These are phyloP conservation scores for Poeciliopsis turrubarensis DNA, from an alignment of 2,113 vertebrate species.

Conservation along the genomic window DNA sequence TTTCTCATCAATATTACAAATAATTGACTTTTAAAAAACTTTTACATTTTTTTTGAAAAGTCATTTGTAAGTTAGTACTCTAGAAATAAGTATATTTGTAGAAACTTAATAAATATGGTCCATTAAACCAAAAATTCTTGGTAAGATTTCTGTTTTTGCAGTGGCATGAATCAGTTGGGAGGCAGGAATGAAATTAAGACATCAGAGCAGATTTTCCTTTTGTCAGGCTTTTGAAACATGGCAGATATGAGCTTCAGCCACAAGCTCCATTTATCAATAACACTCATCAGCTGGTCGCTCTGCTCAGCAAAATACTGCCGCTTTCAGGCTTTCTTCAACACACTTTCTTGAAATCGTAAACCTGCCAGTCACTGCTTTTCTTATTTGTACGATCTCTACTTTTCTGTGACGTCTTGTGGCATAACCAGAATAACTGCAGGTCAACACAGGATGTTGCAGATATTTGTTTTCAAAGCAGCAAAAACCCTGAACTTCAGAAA, in stretches of 20 bases:
- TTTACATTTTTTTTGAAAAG: no score
- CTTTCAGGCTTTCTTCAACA: neutral
- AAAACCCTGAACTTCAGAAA: neutral
- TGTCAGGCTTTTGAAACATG: neutral
- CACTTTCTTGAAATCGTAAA: neutral
- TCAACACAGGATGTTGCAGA: neutral
- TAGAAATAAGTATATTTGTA: no score
- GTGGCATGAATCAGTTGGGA: neutral
- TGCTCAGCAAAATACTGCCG: conserved; percentile 10
- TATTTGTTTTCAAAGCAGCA: neutral
- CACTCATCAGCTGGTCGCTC: conserved; percentile 1
- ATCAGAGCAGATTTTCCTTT: neutral
- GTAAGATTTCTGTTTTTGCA: no score
- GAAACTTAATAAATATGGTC: neutral
- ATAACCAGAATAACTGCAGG: neutral
- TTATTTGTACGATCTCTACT: neutral
- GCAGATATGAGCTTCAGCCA: conserved; percentile 1
- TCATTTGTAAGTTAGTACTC: no score
- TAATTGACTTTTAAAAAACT: no score
- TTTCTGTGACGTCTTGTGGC: neutral
- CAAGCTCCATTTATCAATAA: conserved; percentile 16
- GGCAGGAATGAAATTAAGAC: neutral
- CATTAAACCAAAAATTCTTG: no score
- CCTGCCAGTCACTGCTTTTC: neutral
- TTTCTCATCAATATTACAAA: no score